Conservation (phyloP, 2,888 invertebrate genomes). For the Suillia variegata region DNA sequence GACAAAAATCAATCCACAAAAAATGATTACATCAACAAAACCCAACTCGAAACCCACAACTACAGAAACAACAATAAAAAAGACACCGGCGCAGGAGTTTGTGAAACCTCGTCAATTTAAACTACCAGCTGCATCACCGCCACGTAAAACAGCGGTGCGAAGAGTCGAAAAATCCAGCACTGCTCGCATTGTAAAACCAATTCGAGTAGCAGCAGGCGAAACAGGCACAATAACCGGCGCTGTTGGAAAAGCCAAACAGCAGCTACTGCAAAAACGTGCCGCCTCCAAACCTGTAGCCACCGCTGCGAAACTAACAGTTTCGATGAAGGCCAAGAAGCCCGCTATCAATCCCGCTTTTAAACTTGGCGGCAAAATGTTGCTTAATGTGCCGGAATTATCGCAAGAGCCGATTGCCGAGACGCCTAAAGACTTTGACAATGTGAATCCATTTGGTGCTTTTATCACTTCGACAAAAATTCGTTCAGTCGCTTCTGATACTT, state of each 20-base stretch:
- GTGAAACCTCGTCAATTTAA: neutral
- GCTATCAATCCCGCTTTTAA: neutral
- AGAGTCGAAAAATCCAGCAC: neutral
- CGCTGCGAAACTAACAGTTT: neutral
- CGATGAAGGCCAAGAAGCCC: conserved; percentile 7
- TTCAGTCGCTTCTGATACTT: neutral
- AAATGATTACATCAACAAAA: too few species aligned
- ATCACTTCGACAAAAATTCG: conserved; percentile 8
- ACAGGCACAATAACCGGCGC: neutral
- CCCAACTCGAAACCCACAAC: neutral
- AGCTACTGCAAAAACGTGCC: neutral
- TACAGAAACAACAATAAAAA: neutral
- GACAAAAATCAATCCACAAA: too few species aligned
- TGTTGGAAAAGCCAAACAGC: neutral
- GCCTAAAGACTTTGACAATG: neutral
- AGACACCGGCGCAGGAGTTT: neutral
- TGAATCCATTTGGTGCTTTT: conserved; percentile 5
- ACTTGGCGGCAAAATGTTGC: neutral
- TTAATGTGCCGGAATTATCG: neutral
- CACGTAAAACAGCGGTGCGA: neutral
- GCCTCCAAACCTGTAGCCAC: neutral
- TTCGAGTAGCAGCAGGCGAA: neutral
- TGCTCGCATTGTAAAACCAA: neutral
- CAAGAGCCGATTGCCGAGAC: neutral
- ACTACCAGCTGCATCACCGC: neutral